Evolutionary conservation across 2,888 invertebrate species (phyloP).

Genomic region (Phengaris alcon): DNA sequence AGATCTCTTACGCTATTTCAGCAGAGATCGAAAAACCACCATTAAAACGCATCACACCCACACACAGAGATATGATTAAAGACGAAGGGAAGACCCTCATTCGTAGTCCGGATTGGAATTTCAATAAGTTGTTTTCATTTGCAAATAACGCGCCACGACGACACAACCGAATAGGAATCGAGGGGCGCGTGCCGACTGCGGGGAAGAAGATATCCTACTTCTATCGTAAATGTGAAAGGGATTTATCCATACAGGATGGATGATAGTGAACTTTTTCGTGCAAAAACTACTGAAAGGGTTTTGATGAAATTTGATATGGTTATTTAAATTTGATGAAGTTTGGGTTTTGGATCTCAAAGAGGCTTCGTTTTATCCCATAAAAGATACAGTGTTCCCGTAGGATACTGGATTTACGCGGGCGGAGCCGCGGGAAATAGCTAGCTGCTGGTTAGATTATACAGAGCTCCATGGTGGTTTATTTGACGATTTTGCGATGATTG

Average conservation of each 20-base stretch:
- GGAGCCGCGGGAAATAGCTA: too few species aligned
- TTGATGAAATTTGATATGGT: too few species aligned
- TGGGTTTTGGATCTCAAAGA: too few species aligned
- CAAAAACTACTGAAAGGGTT: too few species aligned
- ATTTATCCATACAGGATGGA: too few species aligned
- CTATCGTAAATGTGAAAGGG: too few species aligned
- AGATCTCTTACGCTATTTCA: not conserved
- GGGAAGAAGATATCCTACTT: constrained; percentile 49
- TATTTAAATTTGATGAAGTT: too few species aligned
- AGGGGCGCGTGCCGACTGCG: constrained; percentile 52
- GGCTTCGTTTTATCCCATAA: too few species aligned
- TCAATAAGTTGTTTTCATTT: constrained; percentile 80
- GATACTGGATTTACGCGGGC: too few species aligned
- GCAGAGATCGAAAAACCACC: not conserved
- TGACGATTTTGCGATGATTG: too few species aligned
- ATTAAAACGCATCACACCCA: not conserved
- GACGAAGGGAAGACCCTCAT: constrained; percentile 2
- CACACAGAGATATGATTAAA: constrained; percentile 16
- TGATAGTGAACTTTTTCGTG: too few species aligned
- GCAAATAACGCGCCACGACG: constrained; percentile 73
- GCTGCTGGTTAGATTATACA: constrained; percentile 54
- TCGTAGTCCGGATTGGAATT: constrained; percentile 68
- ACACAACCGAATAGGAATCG: constrained; percentile 76
- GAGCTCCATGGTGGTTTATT: constrained; percentile 42
- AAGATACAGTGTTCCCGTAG: too few species aligned